Percentiles rank a stretch among this genome's conserved stretches.
These are phyloP conservation scores for Reticulitermes speratus DNA, from an alignment of 1,140 invertebrate species.

Conservation along the genomic window DNA sequence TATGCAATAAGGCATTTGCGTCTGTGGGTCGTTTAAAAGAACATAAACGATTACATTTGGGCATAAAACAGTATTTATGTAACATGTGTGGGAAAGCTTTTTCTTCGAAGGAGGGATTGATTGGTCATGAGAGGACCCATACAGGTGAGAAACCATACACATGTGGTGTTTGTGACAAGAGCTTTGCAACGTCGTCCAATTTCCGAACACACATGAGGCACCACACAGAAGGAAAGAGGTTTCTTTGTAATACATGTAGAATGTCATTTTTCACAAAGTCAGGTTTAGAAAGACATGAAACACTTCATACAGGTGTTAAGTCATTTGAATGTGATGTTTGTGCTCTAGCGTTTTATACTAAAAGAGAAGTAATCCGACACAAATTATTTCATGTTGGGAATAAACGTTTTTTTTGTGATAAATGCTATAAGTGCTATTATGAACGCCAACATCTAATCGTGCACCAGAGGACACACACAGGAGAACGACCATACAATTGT, in stretches of 20 bases:
- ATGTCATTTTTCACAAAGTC: slow-evolving; percentile 28
- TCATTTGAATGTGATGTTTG: slow-evolving; percentile 35
- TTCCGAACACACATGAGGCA: slow-evolving; percentile 21
- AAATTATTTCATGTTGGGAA: slow-evolving; percentile 13
- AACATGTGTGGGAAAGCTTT: slow-evolving; percentile 72
- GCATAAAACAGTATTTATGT: slow-evolving; percentile 73
- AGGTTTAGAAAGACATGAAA: slow-evolving; percentile 29
- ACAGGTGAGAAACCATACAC: slow-evolving; percentile 74
- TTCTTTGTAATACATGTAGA: slow-evolving; percentile 28
- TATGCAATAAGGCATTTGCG: slow-evolving; percentile 67
- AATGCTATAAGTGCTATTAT: slow-evolving; percentile 22
- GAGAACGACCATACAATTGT: slow-evolving; percentile 19
- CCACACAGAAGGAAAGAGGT: slow-evolving; percentile 25
- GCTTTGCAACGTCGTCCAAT: slow-evolving; percentile 55
- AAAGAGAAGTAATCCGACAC: slow-evolving; percentile 25
- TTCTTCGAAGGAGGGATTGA: slow-evolving; percentile 63
- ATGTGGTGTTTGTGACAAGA: slow-evolving; percentile 65
- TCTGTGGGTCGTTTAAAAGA: slow-evolving; percentile 72
- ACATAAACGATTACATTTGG: slow-evolving; percentile 74
- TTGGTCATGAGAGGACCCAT: slow-evolving; percentile 66
- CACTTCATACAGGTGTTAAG: slow-evolving; percentile 33
- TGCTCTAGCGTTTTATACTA: slow-evolving; percentile 27
- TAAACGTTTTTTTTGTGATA: slow-evolving; percentile 9
- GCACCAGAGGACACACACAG: slow-evolving; percentile 22
- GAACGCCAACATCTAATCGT: background rate